Base-by-base conservation (phyloP, 2,888 invertebrate species). In the Drosophila histrio region DNA sequence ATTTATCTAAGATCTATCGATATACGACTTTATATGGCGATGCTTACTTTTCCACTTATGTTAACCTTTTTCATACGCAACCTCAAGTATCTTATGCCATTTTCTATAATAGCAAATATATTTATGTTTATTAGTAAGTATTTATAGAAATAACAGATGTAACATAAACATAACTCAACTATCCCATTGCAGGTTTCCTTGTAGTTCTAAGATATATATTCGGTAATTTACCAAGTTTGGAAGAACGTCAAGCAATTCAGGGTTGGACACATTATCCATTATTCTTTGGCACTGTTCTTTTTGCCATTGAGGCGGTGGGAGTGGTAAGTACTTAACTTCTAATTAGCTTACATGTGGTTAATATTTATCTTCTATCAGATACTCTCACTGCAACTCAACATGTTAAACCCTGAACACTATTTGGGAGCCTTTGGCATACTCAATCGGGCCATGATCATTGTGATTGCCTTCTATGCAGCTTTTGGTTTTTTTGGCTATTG, bases 401-500 rank as follows among this genome's bases (percentile, higher is more conserved):
- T 99, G 98, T 95, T 95, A 89, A 95, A 94, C 0, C 98, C 98
- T 0, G 93, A 94, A 5, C 95, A 97, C 88, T 98, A 98, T 92
- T 95, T 96, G 75, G 98, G 98, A 17, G 95, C 95, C 78, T 96
- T 95, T 13, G 96, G 98, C 13, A 96, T 98, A 0, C 92, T 99
- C 3, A 98, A 97, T 91, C 94, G 94, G 44, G 97, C 97, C 41
- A 97, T 98, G 96, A 22, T 60, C 5, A 94, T 96, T 79, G 97
- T 98, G 0, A 95, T 97, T 0, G 89, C 94, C 0, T 92, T 98
- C 30, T 98, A 98, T 91, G 95, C 96, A 1, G 93, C 95, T 2
- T 95, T 96, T 67, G 98, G 98, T 62, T 98, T 98, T 92, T 96
- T 97, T 84, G 98, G 98, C 13, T 99, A 96, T 91, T 93, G 97